These are phyloP conservation scores for Tauraco erythrolophus DNA, from an alignment of 2,113 vertebrate species.

Conservation along the genomic window DNA sequence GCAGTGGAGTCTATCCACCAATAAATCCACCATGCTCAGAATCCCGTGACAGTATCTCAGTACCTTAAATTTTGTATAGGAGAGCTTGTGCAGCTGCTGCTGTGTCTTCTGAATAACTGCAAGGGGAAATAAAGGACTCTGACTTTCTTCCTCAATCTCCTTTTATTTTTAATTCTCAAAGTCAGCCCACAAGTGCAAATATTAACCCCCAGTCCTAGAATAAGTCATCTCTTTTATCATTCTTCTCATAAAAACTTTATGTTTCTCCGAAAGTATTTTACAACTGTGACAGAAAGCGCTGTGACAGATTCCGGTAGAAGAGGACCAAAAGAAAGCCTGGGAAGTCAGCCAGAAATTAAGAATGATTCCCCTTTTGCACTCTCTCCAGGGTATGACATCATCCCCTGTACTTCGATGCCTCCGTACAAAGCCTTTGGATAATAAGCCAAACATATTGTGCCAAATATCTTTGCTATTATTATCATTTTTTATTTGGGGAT, in stretches of 20 bases:
- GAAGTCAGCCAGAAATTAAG: slow-evolving; percentile 78
- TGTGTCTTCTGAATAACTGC: not conserved
- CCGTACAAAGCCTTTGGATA: slow-evolving; percentile 52
- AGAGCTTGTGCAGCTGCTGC: not conserved
- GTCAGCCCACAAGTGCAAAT: slow-evolving; percentile 63
- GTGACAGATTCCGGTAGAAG: slow-evolving; percentile 77
- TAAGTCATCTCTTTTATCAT: slow-evolving; percentile 76
- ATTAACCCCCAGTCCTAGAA: slow-evolving; percentile 69
- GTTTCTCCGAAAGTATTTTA: slow-evolving; percentile 82
- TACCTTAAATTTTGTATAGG: not conserved
- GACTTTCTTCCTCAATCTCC: slow-evolving; percentile 23
- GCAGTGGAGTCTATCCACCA: not conserved
- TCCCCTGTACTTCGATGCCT: slow-evolving; percentile 52
- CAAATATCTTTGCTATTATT: slow-evolving; percentile 69
- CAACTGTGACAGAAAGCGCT: slow-evolving; percentile 78
- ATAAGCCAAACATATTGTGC: slow-evolving; percentile 58
- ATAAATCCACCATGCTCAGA: not conserved
- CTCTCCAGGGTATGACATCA: slow-evolving; percentile 76
- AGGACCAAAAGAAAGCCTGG: slow-evolving; percentile 72
- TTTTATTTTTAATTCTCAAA: slow-evolving; percentile 62
- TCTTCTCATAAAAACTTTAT: slow-evolving; percentile 84
- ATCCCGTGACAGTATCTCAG: not conserved
- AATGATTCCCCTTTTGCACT: slow-evolving; percentile 65
- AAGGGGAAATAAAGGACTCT: slow-evolving; percentile 34
- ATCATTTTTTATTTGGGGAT: slow-evolving; percentile 62